Conservation (phyloP, 2,888 invertebrate genomes). For the Amaurobius ferox region DNA sequence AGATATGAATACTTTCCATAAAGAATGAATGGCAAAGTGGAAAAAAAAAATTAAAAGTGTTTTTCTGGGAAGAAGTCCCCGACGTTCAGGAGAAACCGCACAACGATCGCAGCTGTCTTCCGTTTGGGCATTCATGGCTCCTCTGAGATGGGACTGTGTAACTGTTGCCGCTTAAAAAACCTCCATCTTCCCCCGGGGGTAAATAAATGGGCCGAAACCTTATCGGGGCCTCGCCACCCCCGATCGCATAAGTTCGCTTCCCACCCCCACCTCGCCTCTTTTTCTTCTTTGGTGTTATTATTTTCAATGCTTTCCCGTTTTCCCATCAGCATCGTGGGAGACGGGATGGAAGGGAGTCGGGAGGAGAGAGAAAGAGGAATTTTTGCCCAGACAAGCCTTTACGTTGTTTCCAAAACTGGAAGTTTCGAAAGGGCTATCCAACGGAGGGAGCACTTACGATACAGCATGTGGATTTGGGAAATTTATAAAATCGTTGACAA, state of each 20-base stretch:
- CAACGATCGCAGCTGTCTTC: conserved; percentile 66
- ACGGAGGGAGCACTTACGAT: background rate
- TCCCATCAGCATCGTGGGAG: conserved; percentile 7
- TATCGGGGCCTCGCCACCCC: conserved; percentile 70
- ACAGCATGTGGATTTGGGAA: background rate
- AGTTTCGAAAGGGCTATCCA: background rate
- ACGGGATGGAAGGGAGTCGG: background rate
- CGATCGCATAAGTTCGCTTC: conserved; percentile 28
- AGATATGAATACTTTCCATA: conserved; percentile 67
- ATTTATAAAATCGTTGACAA: no score
- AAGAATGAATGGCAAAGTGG: conserved; percentile 45
- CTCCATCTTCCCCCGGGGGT: conserved; percentile 53
- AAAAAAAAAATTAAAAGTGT: conserved; percentile 26
- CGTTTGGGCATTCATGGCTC: conserved; percentile 60
- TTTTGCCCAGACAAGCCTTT: background rate
- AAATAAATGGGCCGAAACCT: conserved; percentile 71
- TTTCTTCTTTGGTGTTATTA: conserved; percentile 9
- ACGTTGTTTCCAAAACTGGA: conserved; percentile 3
- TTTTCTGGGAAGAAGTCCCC: conserved; percentile 19
- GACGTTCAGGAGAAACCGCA: conserved; percentile 38
- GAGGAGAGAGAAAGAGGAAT: background rate
- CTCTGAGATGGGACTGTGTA: conserved; percentile 41
- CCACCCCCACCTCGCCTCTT: conserved; percentile 7
- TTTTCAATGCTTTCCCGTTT: background rate
- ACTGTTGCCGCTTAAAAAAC: conserved; percentile 53